Evolutionary conservation across 2,888 invertebrate species (phyloP).

Genomic region (Hoplodrina blanda): DNA sequence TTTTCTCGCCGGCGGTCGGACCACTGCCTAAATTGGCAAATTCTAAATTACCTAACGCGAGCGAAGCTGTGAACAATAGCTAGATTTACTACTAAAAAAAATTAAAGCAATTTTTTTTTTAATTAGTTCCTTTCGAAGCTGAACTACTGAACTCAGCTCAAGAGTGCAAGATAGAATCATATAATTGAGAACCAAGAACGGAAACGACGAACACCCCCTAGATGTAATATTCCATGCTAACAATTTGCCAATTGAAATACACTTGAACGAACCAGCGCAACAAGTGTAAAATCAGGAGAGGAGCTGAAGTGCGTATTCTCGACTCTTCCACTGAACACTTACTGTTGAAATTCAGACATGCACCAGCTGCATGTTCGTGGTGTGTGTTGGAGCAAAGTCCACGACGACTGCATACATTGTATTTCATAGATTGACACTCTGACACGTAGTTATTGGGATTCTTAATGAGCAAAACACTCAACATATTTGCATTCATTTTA

Average conservation of each 20-base stretch:
- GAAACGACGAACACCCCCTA: slow-evolving; percentile 41
- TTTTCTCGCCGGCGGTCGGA: no score
- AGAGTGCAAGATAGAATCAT: slow-evolving; percentile 12
- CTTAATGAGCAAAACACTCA: background rate
- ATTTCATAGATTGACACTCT: background rate
- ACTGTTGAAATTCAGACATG: slow-evolving; percentile 2
- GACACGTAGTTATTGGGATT: background rate
- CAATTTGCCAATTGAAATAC: slow-evolving; percentile 52
- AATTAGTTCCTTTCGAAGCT: no score
- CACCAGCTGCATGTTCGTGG: slow-evolving; percentile 1
- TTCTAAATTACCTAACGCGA: no score
- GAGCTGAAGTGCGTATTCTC: slow-evolving; percentile 18
- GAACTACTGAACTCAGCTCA: slow-evolving; percentile 9
- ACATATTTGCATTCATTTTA: no score
- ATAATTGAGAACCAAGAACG: slow-evolving; percentile 22
- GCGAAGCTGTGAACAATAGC: no score
- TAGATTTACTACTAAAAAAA: no score
- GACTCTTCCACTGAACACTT: slow-evolving; percentile 6
- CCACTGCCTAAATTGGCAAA: no score
- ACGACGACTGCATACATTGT: background rate
- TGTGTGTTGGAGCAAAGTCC: slow-evolving; percentile 2
- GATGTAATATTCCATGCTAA: slow-evolving; percentile 25
- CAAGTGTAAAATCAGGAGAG: slow-evolving; percentile 16
- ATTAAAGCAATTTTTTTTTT: no score
- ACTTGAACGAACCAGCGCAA: slow-evolving; percentile 23